These are phyloP conservation scores for Sebastes nivosus DNA, from an alignment of 2,797 vertebrate species.

Conservation along the genomic window DNA sequence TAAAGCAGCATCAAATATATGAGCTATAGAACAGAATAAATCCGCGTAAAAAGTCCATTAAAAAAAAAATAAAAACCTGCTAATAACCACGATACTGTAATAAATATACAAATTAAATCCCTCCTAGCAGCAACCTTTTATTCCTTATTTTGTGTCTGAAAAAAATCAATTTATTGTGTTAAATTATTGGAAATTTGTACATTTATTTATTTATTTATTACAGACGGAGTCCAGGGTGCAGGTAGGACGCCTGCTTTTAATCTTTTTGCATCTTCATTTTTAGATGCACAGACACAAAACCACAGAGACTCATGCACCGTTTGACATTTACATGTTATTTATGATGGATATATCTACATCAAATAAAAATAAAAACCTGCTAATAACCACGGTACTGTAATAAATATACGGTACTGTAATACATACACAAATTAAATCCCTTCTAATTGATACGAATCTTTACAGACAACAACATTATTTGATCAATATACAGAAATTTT, in stretches of 20 bases:
- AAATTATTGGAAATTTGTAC: no score
- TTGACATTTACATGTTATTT: no score
- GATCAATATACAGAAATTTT: slow-evolving; percentile 25
- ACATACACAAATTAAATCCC: no score
- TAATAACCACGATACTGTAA: no score
- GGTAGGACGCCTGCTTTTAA: slow-evolving; percentile 41
- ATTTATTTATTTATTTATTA: background rate
- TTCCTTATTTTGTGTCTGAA: background rate
- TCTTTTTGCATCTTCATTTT: no score
- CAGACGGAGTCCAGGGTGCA: slow-evolving; percentile 90
- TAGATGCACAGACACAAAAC: no score
- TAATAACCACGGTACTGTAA: no score
- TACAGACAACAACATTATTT: slow-evolving; percentile 16
- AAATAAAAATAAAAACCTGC: no score
- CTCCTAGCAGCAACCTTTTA: background rate
- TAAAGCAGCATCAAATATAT: background rate
- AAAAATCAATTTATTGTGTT: background rate
- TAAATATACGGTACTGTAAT: no score
- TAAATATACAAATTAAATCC: background rate
- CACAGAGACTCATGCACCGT: no score
- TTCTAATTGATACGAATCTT: slow-evolving; percentile 10
- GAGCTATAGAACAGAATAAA: background rate
- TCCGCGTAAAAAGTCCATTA: background rate
- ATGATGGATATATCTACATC: no score
- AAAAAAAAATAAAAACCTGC: background rate